Evolutionary conservation across 2,797 vertebrate species (phyloP), one percentile per base, ranked within the genome.

Genomic region (Pteronotus mesoamericanus): DNA sequence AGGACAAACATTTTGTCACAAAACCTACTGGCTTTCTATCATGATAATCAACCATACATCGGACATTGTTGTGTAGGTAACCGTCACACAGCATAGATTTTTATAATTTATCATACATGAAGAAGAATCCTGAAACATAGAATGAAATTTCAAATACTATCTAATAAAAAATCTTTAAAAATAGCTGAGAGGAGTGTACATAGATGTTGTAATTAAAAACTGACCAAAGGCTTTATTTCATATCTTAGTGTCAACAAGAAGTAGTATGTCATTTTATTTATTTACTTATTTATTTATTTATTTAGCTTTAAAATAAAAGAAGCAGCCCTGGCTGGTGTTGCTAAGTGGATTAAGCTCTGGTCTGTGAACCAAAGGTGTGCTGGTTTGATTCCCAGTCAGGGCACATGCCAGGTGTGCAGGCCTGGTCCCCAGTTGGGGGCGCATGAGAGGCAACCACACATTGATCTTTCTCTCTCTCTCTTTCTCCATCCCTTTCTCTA

Each of bases 181-280:
- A 29, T 39, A 82, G 9, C 51, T 88, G 9, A 86, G 10, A 4
- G 71, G 21, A 77, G 29, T 4, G 3, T 34, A 18, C 22, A 1
- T 34, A 4, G 46, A 26, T 29, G 68, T 42, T 78, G 44, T 29
- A 86, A 26, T 0, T 48, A 16, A 48, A 84, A 82, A 91, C 15
- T 53, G 5, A 84, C 22, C 22, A 79, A 74, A 46, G 2, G 5
- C 4, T 44, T 15, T 61, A 2, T 75, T 66, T 87, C 8, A 96
- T 86, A 83, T 64, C 6, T 39, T 14, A 87, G 12, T 69, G 72
- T 6, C 26, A 86, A 64, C 44, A 90, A 83, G 4, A 77, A 37
- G 2, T 0, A 48, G 0, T 51, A 51, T 5, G 1, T 26, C 2
- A 14, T 22, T 39, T n/a, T 69, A n/a, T n/a, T n/a, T n/a, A n/a